phyloP scores from a whole-genome alignment of 2,888 invertebrate species.

The Lycia hirtaria region DNA sequence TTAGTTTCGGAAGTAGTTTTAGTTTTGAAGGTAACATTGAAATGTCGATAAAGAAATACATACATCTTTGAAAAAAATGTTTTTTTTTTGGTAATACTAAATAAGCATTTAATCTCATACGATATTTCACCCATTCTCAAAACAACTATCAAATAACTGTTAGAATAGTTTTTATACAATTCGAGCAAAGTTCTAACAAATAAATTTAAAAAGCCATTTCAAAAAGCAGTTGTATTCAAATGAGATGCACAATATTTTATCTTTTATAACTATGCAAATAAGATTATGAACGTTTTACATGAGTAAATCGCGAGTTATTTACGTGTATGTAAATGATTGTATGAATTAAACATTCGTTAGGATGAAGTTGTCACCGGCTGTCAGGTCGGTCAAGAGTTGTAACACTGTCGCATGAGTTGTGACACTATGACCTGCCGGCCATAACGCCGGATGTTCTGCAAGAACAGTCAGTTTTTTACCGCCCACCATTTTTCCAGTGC shows the following conservation, averaged over 20 bases:
- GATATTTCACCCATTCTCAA: slow-evolving; percentile 1
- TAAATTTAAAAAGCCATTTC: slow-evolving; percentile 4
- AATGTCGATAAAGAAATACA: too few species aligned
- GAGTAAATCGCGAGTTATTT: slow-evolving; percentile 31
- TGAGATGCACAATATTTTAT: slow-evolving; percentile 22
- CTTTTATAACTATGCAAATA: slow-evolving; percentile 25
- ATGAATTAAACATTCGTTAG: slow-evolving; percentile 47
- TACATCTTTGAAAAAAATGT: too few species aligned
- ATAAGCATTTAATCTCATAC: too few species aligned
- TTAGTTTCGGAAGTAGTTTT: too few species aligned
- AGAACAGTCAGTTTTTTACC: too few species aligned
- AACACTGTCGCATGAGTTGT: slow-evolving; percentile 9
- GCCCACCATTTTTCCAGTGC: too few species aligned
- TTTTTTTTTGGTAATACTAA: too few species aligned
- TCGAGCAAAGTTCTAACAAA: not conserved
- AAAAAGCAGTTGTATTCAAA: slow-evolving; percentile 20
- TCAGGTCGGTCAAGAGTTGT: slow-evolving; percentile 4
- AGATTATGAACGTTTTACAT: slow-evolving; percentile 23
- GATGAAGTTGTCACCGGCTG: slow-evolving; percentile 51
- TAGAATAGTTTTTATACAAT: not conserved
- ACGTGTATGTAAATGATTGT: slow-evolving; percentile 32
- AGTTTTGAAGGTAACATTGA: too few species aligned
- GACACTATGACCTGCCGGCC: slow-evolving; percentile 1
- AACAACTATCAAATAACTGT: not conserved
- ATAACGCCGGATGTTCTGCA: not conserved